These are phyloP conservation scores for Pseudorasbora parva DNA, from an alignment of 2,113 vertebrate genomes.

Conservation along the genomic window DNA sequence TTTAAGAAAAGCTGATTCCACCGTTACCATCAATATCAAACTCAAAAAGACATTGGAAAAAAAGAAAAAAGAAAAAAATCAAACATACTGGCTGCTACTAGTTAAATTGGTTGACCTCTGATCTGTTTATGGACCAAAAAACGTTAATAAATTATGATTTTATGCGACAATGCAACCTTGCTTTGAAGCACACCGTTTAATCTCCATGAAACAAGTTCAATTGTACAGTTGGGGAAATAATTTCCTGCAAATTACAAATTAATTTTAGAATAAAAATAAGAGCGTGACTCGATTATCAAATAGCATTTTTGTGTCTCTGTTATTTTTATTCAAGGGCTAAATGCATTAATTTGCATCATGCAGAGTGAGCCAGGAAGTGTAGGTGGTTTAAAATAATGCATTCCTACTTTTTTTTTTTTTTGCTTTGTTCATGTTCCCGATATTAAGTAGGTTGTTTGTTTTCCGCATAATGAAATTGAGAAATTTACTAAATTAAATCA, in stretches of 20 bases:
- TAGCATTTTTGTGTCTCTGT: constrained; percentile 23
- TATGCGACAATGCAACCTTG: not conserved
- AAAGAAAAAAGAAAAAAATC: no score
- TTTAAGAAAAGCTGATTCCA: not conserved
- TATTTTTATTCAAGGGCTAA: constrained; percentile 39
- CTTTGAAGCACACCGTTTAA: not conserved
- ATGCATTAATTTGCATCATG: constrained; percentile 50
- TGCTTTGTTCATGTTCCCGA: constrained; percentile 64
- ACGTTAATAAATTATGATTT: not conserved
- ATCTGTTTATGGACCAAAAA: not conserved
- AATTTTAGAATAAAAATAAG: constrained; percentile 27
- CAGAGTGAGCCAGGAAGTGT: constrained; percentile 49
- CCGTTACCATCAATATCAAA: not conserved
- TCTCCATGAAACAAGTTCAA: not conserved
- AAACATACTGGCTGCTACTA: not conserved
- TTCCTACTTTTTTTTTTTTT: constrained; percentile 53
- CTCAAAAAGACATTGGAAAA: not conserved
- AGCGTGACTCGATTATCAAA: constrained; percentile 43
- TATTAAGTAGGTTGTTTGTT: constrained; percentile 64
- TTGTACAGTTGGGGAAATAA: constrained; percentile 12
- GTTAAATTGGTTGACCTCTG: no score
- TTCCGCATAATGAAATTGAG: constrained; percentile 57
- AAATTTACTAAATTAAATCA: constrained; percentile 63
- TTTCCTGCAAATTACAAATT: constrained; percentile 33
- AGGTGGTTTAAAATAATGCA: constrained; percentile 60